A percentile compares a stretch with the other conserved stretches of the same genome.
These are phyloP conservation scores for Trichogramma evanescens DNA, from an alignment of 2,888 invertebrate species.

Conservation along the genomic window DNA sequence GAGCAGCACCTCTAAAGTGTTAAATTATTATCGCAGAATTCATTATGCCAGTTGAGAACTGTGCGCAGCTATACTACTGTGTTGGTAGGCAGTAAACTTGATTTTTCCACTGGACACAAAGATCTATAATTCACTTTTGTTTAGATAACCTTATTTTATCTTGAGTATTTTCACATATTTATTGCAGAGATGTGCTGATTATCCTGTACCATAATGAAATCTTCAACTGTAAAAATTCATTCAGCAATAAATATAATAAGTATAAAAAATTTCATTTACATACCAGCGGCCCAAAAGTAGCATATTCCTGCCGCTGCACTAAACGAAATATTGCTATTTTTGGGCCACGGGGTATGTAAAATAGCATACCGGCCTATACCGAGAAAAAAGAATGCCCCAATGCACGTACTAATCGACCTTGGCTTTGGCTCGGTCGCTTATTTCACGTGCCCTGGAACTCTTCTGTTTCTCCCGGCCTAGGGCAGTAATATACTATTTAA, in stretches of 20 bases:
- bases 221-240: constrained; percentile 15
- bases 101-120: constrained; percentile 20
- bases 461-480: too few relatives aligned
- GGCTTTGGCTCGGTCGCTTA: too few relatives aligned
- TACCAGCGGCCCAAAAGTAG: too few relatives aligned
- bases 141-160: constrained; percentile 13
- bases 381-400: too few relatives aligned
- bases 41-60: constrained; percentile 18
- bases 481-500: too few relatives aligned
- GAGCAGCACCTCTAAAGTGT: constrained; percentile 18
- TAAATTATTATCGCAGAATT: constrained; percentile 21
- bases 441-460: too few relatives aligned
- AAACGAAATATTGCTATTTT: neutral
- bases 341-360: neutral
- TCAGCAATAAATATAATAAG: too few relatives aligned
- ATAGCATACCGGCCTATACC: too few relatives aligned
- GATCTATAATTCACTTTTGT: constrained; percentile 17
- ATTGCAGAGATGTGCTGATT: constrained; percentile 14
- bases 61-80: constrained; percentile 19
- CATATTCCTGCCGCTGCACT: too few relatives aligned
- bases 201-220: neutral
- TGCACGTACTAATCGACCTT: too few relatives aligned
- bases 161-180: constrained; percentile 22
- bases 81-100: constrained; percentile 19
- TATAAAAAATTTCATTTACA: too few relatives aligned